These are phyloP conservation scores for Dendrolimus pini DNA, from an alignment of 2,888 invertebrate species.

Conservation along the genomic window DNA sequence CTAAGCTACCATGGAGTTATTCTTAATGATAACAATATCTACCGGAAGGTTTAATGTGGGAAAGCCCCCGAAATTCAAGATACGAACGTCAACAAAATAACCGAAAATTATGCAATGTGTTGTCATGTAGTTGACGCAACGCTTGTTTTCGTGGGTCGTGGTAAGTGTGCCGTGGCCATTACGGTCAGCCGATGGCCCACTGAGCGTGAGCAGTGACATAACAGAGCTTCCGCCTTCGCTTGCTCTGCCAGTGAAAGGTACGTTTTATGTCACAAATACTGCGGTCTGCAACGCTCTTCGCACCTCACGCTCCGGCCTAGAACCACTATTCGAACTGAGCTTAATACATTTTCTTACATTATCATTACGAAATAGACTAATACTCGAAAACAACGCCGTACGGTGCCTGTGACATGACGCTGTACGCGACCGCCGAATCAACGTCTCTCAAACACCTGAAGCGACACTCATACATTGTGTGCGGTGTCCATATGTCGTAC, in stretches of 20 bases:
- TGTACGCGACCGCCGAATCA: too few relatives aligned
- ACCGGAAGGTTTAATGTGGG: slow-evolving; percentile 16
- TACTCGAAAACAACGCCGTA: too few relatives aligned
- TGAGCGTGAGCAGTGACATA: slow-evolving; percentile 56
- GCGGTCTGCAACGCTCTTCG: slow-evolving; percentile 1
- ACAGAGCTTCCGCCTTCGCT: slow-evolving; percentile 63
- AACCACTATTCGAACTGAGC: too few relatives aligned
- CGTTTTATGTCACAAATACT: slow-evolving; percentile 19
- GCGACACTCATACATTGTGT: too few relatives aligned
- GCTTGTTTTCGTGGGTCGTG: slow-evolving; percentile 67
- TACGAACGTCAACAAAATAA: slow-evolving; percentile 34
- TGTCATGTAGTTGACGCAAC: slow-evolving; percentile 65
- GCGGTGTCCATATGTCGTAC: too few relatives aligned
- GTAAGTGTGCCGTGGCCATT: slow-evolving; percentile 68
- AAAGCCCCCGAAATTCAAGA: slow-evolving; percentile 21
- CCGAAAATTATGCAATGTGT: slow-evolving; percentile 54
- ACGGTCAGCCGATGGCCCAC: slow-evolving; percentile 70
- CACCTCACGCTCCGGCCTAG: background rate
- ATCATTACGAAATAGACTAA: too few relatives aligned
- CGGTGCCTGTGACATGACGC: too few relatives aligned
- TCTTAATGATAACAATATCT: background rate
- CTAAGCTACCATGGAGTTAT: too few relatives aligned
- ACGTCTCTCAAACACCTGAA: too few relatives aligned
- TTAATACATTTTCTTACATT: too few relatives aligned
- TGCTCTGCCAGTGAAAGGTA: slow-evolving; percentile 42